Base-by-base conservation (phyloP, 1,140 invertebrate genomes). In the Drosophila ananassae region DNA sequence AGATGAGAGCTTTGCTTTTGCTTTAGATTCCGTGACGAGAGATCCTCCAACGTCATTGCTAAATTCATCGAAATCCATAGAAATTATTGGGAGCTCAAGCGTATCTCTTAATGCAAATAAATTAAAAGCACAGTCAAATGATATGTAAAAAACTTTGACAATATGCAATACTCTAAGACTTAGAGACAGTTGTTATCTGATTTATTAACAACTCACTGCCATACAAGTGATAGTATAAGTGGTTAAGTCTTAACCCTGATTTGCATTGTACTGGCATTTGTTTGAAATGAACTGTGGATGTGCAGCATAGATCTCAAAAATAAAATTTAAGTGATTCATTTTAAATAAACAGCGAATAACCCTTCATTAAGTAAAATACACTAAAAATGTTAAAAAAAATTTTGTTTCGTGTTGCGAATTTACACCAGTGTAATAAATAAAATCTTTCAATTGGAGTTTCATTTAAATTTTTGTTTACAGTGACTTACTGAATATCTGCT, bases 141-240 rank as follows among this genome's bases (percentile, higher is more conserved):
- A 87, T 50, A 69, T 79, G 44, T 87, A 89, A 69, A 64, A 60
- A 69, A 64, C 39, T 79, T 54, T 30, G 48, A 52, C 39, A 71
- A 77, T 63, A 69, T 37, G 9, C 25, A 51, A 13, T 56, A 62
- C 46, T 79, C 25, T 56, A 57, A 77, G 46, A 55, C 51, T 47
- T 64, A 44, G 32, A 51, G 37, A 60, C 48, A 67, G 62, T 82
- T 75, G 56, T 74, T 77, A 78, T 54, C 32, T 69, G n/a, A 57
- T 68, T 30, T 47, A 54, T 64, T 59, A 51, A 63, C 62, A 71
- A 68, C 66, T 50, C 62, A 75, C 79, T 80, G 79, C 78, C 79
- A 82, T 77, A 77, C 50, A 69, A 77, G 74, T 77, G 57, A 76
- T 82, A 80, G 17, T 13, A 6, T 17, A 61, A 74, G 54, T 66